Evolutionary conservation across 2,797 vertebrate species (phyloP).

Genomic region (Falco peregrinus): DNA sequence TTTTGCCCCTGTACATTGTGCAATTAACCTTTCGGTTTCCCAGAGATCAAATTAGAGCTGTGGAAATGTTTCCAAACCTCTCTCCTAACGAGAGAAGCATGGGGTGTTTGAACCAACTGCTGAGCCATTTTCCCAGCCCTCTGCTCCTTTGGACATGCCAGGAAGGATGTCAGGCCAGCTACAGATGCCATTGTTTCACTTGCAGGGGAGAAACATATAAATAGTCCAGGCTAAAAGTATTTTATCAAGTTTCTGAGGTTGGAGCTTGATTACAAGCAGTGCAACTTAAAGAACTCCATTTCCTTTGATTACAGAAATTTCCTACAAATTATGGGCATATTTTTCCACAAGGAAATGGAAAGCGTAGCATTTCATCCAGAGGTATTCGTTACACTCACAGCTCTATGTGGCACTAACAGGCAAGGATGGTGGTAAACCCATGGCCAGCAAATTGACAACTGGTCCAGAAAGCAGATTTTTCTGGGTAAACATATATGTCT

Average conservation of each 20-base stretch:
- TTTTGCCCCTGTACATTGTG: constrained; percentile 65
- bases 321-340: background rate
- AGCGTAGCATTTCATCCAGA: background rate
- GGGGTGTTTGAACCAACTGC: constrained; percentile 38
- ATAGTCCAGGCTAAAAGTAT: background rate
- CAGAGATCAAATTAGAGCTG: constrained; percentile 62
- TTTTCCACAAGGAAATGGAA: background rate
- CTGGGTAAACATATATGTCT: background rate
- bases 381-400: background rate
- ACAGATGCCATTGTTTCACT: background rate
- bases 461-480: background rate
- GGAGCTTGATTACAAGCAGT: background rate
- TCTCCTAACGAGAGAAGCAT: constrained; percentile 40
- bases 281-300: background rate
- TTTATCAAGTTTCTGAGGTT: background rate
- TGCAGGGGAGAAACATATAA: background rate
- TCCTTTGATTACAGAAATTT: background rate
- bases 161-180: constrained; percentile 12
- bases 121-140: constrained; percentile 34
- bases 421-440: background rate
- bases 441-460: background rate
- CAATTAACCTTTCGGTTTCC: constrained; percentile 72
- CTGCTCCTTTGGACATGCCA: constrained; percentile 11
- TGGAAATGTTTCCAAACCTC: constrained; percentile 66
- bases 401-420: background rate